Conservation (phyloP, 2,888 invertebrate genomes). For the Noctua janthe region DNA sequence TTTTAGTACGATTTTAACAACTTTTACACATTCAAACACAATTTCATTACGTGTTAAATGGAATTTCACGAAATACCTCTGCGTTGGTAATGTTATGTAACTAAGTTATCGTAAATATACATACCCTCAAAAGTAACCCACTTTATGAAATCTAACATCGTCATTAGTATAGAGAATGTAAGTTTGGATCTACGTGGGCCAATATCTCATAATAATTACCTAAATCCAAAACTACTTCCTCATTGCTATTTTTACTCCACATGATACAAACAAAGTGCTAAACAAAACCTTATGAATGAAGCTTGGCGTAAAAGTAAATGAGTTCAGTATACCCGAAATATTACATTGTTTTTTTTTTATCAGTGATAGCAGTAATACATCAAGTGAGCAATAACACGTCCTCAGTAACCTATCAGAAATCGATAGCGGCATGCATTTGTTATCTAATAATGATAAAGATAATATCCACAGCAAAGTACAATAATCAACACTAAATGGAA, state of each 20-base stretch:
- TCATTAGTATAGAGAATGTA: constrained; percentile 1
- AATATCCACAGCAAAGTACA: constrained; percentile 24
- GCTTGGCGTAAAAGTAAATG: constrained; percentile 9
- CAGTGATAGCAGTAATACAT: constrained; percentile 12
- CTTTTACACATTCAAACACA: constrained; percentile 8
- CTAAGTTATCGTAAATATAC: background rate
- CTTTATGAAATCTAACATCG: background rate
- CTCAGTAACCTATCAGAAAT: constrained; percentile 35
- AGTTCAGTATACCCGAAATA: constrained; percentile 15
- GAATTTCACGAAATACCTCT: constrained; percentile 23
- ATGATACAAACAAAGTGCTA: background rate
- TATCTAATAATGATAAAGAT: constrained; percentile 37
- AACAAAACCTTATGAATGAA: constrained; percentile 22
- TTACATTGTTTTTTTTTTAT: constrained; percentile 13
- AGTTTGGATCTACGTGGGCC: background rate
- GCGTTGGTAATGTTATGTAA: constrained; percentile 16
- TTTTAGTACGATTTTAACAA: constrained; percentile 4
- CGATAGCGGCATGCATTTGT: constrained; percentile 32
- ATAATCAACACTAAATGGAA: constrained; percentile 16
- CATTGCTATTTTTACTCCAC: constrained; percentile 6
- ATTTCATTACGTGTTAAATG: background rate
- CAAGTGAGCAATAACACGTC: constrained; percentile 11
- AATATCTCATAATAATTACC: background rate
- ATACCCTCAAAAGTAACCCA: background rate
- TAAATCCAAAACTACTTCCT: background rate